Evolutionary conservation across 2,797 vertebrate genomes (phyloP).

Genomic region (Anolis apletophallus): DNA sequence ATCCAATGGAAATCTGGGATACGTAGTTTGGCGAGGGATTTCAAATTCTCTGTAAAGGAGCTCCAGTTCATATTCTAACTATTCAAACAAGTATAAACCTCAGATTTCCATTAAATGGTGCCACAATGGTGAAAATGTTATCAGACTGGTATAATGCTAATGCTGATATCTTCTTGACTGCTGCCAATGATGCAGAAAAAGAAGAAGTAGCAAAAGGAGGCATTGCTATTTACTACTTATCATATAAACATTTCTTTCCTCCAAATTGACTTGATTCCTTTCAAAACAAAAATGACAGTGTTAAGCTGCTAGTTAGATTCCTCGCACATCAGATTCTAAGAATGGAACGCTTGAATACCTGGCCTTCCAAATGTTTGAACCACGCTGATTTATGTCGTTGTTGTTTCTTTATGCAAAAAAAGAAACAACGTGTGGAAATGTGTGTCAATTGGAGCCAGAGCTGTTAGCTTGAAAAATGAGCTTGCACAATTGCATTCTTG

Average conservation of each 20-base stretch:
- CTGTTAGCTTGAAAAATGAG: no score
- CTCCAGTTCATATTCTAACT: no score
- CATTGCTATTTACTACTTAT: not conserved
- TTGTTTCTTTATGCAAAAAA: not conserved
- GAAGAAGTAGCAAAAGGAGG: not conserved
- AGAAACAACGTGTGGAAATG: not conserved
- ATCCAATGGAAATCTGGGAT: no score
- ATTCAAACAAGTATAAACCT: no score
- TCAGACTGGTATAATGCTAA: no score
- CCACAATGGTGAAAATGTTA: no score
- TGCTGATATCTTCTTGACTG: no score
- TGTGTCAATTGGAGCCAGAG: no score
- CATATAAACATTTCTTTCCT: not conserved
- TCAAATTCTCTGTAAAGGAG: no score
- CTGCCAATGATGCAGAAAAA: not conserved
- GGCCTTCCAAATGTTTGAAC: not conserved
- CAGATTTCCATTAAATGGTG: no score
- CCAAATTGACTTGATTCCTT: not conserved
- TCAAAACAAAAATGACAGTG: not conserved
- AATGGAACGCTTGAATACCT: not conserved
- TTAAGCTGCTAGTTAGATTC: not conserved
- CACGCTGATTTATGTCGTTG: not conserved
- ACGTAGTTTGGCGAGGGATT: no score
- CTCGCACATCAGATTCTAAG: not conserved
- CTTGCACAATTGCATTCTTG: no score